phyloP scores from a whole-genome alignment of 64 coral and sea anemone species.

The Astreopora myriophthalma region DNA sequence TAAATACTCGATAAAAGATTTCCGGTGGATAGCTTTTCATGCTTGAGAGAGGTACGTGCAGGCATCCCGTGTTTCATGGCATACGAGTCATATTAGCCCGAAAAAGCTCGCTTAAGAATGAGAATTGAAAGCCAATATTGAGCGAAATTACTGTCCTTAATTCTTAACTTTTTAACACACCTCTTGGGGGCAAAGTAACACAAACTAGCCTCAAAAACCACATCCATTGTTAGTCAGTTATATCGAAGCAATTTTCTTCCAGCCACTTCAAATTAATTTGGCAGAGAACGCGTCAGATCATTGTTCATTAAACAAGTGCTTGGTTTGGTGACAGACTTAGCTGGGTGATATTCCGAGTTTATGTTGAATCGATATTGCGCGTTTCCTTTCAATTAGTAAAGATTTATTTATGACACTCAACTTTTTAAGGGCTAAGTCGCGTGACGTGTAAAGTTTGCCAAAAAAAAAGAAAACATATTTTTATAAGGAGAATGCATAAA shows the following conservation, averaged over 20 bases:
- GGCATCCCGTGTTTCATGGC: background rate
- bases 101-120: background rate
- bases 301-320: too few relatives aligned
- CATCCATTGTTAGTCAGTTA: background rate
- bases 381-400: background rate
- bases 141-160: background rate
- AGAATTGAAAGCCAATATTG: background rate
- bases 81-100: background rate
- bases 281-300: background rate
- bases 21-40: background rate
- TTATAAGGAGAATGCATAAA: background rate
- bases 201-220: background rate
- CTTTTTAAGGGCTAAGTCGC: background rate
- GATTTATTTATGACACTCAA: conserved; percentile 1
- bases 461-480: background rate
- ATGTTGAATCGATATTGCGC: background rate
- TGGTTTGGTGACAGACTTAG: too few relatives aligned
- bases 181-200: background rate
- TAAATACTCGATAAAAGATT: background rate
- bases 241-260: background rate
- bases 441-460: background rate
- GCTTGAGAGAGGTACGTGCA: background rate
- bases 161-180: background rate
- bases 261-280: background rate
- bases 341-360: too few relatives aligned